phyloP scores from a whole-genome alignment of 2,797 vertebrate species.

The Eulemur mongoz region DNA sequence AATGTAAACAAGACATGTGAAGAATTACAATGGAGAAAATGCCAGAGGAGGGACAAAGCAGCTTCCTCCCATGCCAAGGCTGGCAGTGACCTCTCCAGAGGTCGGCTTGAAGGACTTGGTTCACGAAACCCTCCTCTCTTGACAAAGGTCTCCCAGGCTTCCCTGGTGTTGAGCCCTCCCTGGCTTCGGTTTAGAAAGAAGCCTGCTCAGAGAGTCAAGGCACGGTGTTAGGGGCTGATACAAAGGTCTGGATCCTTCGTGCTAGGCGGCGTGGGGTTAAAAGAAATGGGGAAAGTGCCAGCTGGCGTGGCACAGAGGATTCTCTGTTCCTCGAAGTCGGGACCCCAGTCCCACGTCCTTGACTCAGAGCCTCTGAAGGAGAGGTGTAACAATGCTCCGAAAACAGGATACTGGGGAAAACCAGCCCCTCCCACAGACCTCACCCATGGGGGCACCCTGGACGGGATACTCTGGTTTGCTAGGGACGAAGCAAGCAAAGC shows the following conservation, averaged over 20 bases:
- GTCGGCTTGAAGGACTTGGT: neutral
- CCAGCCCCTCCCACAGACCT: neutral
- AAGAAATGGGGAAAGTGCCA: neutral
- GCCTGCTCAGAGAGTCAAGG: neutral
- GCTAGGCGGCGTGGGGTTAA: neutral
- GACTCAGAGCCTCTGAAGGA: neutral
- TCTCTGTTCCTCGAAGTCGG: neutral
- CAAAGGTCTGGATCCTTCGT: conserved; percentile 1
- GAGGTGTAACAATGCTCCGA: neutral
- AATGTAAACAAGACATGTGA: neutral
- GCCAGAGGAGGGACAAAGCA: neutral
- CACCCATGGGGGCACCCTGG: neutral
- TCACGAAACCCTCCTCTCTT: neutral
- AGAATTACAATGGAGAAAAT: neutral
- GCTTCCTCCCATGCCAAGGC: neutral
- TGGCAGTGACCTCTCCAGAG: neutral
- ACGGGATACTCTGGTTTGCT: neutral
- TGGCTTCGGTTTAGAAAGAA: neutral
- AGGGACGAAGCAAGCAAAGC: neutral
- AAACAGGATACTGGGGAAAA: neutral
- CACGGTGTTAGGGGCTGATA: neutral
- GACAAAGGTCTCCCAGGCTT: neutral
- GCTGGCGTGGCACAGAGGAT: neutral
- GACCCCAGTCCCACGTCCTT: neutral
- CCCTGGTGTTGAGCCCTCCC: neutral